Evolutionary conservation across 2,888 invertebrate species (phyloP), one percentile per base, ranked within the genome.

Genomic region (Mystacides longicornis): DNA sequence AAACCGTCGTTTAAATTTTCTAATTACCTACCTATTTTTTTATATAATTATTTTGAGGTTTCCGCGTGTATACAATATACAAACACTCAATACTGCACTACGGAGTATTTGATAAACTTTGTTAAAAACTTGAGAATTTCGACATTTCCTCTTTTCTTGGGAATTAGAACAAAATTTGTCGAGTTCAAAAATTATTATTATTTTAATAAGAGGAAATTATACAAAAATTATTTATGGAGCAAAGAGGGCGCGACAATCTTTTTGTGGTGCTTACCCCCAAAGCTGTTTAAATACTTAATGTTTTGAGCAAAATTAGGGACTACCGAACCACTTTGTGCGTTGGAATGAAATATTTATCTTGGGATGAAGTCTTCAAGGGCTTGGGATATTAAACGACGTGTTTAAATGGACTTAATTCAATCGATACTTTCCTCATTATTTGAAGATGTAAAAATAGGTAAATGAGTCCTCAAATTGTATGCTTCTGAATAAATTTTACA

Each of bases 281-380:
- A 37, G 37, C 37, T 14, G 37, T 37, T 37, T 37, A 37, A 37
- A 37, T 37, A 37, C 37, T 37, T 37, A 37, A 37, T 37, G 14
- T 37, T 37, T 7, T 37, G 16, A 37, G 16, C 16, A 16, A 37
- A 37, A 37, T 37, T 37, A 37, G 37, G 37, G 37, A 37, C n/a
- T 37, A 37, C n/a, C n/a, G n/a, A n/a, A n/a, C n/a, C n/a, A n/a
- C 14, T 37, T 37, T 37, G 37, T 37, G 14, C 4, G 16, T 37
- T 37, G 3, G 16, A 7, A 14, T 37, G 37, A 37, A 7, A 37
- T 37, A 37, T 37, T 37, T 37, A 37, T 14, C 3, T 37, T 37
- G 3, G 3, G 14, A 3, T 16, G 16, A 14, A 37, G 37, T n/a
- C 14, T n/a, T 7, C 37, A 14, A 14, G 3, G 37, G 37, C 14